Percentiles rank a stretch among this genome's conserved stretches.
phyloP scores from a whole-genome alignment of 1,140 invertebrate species.

The Pseudobourletiella spinata region DNA sequence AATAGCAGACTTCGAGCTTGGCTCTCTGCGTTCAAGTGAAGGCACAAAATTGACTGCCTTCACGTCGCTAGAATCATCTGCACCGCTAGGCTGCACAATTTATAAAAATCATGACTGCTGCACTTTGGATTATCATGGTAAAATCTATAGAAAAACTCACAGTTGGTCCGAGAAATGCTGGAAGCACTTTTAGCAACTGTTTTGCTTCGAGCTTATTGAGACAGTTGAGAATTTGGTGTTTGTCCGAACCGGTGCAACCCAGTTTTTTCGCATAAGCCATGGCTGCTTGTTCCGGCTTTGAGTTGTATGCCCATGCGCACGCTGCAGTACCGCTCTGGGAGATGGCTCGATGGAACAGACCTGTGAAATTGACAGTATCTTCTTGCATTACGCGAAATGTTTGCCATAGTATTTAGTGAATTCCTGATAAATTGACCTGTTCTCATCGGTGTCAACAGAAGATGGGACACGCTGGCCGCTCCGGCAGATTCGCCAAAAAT shows the following conservation, averaged over 20 bases:
- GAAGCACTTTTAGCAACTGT: no score
- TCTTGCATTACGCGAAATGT: background rate
- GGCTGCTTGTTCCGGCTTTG: background rate
- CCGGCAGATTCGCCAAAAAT: slow-evolving; percentile 22
- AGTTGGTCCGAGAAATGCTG: no score
- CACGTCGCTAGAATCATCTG: no score
- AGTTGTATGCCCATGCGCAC: background rate
- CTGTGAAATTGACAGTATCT: background rate
- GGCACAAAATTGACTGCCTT: no score
- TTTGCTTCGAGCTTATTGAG: background rate
- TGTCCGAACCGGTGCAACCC: background rate
- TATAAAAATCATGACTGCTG: background rate
- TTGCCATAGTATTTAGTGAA: background rate
- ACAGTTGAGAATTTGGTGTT: background rate
- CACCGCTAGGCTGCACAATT: no score
- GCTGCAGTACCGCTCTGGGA: background rate
- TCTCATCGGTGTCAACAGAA: slow-evolving; percentile 20
- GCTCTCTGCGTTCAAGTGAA: background rate
- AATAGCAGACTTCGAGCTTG: background rate
- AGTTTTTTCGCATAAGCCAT: background rate
- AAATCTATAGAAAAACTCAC: no score
- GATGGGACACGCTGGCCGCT: slow-evolving; percentile 11
- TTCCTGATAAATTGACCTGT: background rate
- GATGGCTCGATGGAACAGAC: background rate
- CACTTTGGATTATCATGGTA: no score